phyloP scores from a whole-genome alignment of 2,888 invertebrate genomes.

The Punctoribates punctum region DNA sequence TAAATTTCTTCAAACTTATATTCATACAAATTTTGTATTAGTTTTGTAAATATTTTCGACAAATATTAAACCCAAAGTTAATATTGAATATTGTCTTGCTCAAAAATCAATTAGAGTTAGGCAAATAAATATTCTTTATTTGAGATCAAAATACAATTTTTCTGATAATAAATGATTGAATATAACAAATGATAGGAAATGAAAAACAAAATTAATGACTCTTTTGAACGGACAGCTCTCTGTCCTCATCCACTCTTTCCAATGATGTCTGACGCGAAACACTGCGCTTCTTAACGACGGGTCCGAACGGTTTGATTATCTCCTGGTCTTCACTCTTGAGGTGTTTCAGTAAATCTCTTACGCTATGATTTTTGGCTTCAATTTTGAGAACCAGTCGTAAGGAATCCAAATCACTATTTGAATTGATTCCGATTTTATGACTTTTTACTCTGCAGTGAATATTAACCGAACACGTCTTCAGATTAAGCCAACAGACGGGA shows the following conservation, averaged over 20 bases:
- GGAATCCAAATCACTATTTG: background rate
- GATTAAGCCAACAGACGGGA: background rate
- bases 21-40: too few relatives aligned
- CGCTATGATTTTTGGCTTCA: background rate
- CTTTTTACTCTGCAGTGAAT: background rate
- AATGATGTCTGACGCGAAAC: slow-evolving; percentile 8
- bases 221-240: background rate
- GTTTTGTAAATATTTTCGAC: too few relatives aligned
- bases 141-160: slow-evolving; percentile 7
- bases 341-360: background rate
- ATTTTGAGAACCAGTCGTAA: background rate
- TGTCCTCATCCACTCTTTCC: slow-evolving; percentile 1
- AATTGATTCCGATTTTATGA: background rate
- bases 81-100: too few relatives aligned
- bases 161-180: background rate
- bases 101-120: background rate
- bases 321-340: slow-evolving; percentile 1
- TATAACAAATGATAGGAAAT: background rate
- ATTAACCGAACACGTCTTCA: background rate
- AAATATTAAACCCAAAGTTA: too few relatives aligned
- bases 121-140: background rate
- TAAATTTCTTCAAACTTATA: too few relatives aligned
- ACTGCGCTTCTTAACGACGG: background rate
- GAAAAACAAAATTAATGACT: background rate
- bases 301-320: background rate